phyloP scores from a whole-genome alignment of 2,888 invertebrate species.

The Drosophila borborema region DNA sequence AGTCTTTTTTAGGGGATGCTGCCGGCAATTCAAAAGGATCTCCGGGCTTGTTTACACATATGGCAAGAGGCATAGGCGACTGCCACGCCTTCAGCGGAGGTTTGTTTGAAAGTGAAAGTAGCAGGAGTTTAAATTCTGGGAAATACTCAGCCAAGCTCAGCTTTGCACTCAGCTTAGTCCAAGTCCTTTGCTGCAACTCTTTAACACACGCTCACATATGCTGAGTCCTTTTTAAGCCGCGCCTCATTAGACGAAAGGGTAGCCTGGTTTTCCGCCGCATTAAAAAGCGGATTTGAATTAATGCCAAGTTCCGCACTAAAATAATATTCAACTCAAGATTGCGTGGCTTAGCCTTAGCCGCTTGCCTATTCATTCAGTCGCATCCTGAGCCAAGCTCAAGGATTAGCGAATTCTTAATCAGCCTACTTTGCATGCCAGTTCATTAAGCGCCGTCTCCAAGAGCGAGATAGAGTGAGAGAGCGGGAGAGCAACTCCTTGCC shows the following conservation, averaged over 20 bases:
- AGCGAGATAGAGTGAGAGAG: not conserved
- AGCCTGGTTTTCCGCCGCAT: constrained; percentile 49
- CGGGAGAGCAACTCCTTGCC: not conserved
- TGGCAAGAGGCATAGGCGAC: constrained; percentile 25
- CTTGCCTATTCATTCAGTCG: constrained; percentile 33
- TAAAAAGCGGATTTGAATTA: constrained; percentile 64
- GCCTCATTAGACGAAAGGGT: constrained; percentile 62
- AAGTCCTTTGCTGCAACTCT: constrained; percentile 52
- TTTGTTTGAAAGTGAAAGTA: constrained; percentile 6
- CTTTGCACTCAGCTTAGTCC: constrained; percentile 32
- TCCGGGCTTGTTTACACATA: constrained; percentile 52
- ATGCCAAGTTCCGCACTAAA: constrained; percentile 30
- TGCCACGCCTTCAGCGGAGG: constrained; percentile 42
- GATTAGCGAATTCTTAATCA: constrained; percentile 39
- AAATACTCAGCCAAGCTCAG: constrained; percentile 22
- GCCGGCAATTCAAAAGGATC: constrained; percentile 24
- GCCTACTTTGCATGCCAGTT: constrained; percentile 36
- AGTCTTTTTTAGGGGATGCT: constrained; percentile 59
- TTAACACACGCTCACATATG: constrained; percentile 25
- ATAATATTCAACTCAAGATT: constrained; percentile 39
- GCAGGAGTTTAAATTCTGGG: constrained; percentile 27
- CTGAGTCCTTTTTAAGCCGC: constrained; percentile 27
- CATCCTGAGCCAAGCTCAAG: constrained; percentile 24
- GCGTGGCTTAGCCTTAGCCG: constrained; percentile 42
- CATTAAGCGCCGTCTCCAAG: constrained; percentile 40